Percentiles rank a stretch among this genome's conserved stretches.
Conservation (phyloP, 2,797 vertebrate genomes). For the Neosilurus mollespiculum region DNA sequence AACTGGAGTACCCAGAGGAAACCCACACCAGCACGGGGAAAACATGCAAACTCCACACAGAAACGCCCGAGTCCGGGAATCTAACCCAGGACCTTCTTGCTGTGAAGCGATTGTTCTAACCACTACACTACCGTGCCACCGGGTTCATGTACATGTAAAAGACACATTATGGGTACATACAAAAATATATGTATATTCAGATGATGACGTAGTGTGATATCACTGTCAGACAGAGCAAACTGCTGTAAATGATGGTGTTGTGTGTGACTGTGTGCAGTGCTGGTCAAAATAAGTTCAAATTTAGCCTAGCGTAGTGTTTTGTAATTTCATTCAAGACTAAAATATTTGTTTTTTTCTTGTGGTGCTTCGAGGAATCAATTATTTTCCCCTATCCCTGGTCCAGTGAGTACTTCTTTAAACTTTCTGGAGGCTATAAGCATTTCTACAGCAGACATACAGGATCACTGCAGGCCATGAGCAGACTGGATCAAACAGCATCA, state of each 20-base stretch:
- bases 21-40: no score
- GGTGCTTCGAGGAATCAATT: slow-evolving; percentile 9
- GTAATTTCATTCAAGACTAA: background rate
- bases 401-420: slow-evolving; percentile 7
- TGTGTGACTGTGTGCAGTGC: background rate
- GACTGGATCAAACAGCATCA: slow-evolving; percentile 78
- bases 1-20: no score
- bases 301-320: background rate
- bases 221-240: background rate
- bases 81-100: no score
- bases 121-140: no score
- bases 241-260: background rate
- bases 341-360: background rate
- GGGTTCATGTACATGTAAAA: background rate
- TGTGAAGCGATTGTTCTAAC: no score
- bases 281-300: background rate
- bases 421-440: slow-evolving; percentile 3
- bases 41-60: no score
- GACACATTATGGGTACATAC: background rate
- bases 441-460: slow-evolving; percentile 31
- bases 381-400: background rate
- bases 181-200: background rate
- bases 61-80: no score
- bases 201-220: background rate
- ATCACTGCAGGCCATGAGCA: slow-evolving; percentile 70